Conservation (phyloP, 2,113 vertebrate species). For the Centropus unirufus region DNA sequence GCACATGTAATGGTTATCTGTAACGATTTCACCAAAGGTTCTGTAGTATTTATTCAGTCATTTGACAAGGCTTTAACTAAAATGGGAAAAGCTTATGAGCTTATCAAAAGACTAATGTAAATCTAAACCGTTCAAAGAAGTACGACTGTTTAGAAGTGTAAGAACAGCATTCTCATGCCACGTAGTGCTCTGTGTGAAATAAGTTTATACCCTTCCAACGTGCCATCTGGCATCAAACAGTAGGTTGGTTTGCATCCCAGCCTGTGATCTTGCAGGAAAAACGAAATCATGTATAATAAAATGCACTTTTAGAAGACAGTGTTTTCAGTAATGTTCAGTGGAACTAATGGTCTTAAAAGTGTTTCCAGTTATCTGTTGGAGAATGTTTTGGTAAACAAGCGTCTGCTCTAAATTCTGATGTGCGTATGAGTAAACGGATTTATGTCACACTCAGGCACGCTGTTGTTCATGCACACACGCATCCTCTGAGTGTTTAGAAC, state of each 20-base stretch:
- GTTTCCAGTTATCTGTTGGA: neutral
- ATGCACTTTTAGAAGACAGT: neutral
- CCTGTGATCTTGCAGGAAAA: constrained; percentile 48
- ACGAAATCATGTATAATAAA: constrained; percentile 12
- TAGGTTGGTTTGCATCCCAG: constrained; percentile 45
- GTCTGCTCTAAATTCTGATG: neutral
- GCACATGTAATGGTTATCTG: neutral
- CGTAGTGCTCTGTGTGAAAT: constrained; percentile 40
- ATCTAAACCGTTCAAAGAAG: constrained; percentile 45
- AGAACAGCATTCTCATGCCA: constrained; percentile 51
- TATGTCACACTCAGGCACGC: neutral
- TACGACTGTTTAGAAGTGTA: constrained; percentile 44
- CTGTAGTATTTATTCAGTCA: neutral
- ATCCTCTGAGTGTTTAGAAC: constrained; percentile 2
- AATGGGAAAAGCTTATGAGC: constrained; percentile 15
- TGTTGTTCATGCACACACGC: neutral
- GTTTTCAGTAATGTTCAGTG: neutral
- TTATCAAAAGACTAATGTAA: constrained; percentile 9
- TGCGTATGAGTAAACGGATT: neutral
- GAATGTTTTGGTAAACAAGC: constrained; percentile 33
- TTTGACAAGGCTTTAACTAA: constrained; percentile 1
- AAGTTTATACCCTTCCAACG: constrained; percentile 61
- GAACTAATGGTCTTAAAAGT: neutral
- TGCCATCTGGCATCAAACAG: constrained; percentile 58
- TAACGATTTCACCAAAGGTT: neutral